These are phyloP conservation scores for Anoplolepis gracilipes DNA, from an alignment of 1,140 invertebrate species.

Conservation along the genomic window DNA sequence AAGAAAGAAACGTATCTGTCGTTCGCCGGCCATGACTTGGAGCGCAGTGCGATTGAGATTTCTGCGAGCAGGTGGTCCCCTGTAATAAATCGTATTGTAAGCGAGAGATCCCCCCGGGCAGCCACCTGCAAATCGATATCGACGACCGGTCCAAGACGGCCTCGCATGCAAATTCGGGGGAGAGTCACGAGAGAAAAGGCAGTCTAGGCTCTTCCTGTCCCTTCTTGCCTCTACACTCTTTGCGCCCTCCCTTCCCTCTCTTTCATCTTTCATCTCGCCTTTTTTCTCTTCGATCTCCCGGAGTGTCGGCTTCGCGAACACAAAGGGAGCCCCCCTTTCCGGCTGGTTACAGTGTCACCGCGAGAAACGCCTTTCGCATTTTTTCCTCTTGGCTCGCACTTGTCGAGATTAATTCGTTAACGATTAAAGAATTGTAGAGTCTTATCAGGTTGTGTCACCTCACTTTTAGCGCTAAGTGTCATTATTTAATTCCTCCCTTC, in stretches of 20 bases:
- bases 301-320: constrained; percentile 5
- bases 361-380: constrained; percentile 25
- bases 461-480: not conserved
- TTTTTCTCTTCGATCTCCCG: not conserved
- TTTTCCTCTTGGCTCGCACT: constrained; percentile 14
- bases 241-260: not conserved
- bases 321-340: constrained; percentile 37
- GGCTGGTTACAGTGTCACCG: constrained; percentile 23
- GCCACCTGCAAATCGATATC: constrained; percentile 85
- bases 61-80: constrained; percentile 82
- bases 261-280: not conserved
- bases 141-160: constrained; percentile 74
- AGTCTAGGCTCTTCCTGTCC: constrained; percentile 63
- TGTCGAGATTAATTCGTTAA: constrained; percentile 6
- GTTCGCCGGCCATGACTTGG: constrained; percentile 63
- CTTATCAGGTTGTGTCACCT: not conserved
- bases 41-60: constrained; percentile 81
- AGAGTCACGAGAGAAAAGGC: constrained; percentile 65
- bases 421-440: not conserved
- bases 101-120: constrained; percentile 77
- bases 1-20: constrained; percentile 63
- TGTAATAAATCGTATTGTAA: constrained; percentile 85
- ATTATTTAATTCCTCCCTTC: not conserved
- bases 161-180: constrained; percentile 79
- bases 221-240: constrained; percentile 6